Conservation (phyloP, 2,113 vertebrate species). For the Cacatua alba region DNA sequence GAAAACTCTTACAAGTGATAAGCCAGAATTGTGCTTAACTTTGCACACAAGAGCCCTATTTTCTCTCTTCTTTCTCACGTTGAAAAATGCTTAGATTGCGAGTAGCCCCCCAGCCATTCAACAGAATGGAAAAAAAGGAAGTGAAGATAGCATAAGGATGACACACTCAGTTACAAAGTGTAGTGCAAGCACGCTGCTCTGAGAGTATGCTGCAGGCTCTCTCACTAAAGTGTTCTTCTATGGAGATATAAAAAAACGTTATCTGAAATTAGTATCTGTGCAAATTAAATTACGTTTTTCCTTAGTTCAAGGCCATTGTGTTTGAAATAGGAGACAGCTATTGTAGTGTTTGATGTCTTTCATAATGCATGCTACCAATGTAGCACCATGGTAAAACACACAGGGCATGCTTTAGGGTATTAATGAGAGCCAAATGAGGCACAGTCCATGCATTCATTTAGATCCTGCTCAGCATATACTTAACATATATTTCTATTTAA, state of each 20-base stretch:
- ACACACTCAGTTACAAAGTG: neutral
- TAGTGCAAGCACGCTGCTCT: neutral
- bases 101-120: neutral
- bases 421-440: neutral
- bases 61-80: neutral
- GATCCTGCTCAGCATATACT: neutral
- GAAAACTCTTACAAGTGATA: neutral
- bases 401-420: neutral
- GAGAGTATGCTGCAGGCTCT: neutral
- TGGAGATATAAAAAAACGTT: neutral
- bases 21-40: neutral
- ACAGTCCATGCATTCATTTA: neutral
- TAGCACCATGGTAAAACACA: fast-evolving
- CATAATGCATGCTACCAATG: neutral
- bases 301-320: neutral
- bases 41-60: neutral
- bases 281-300: neutral
- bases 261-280: neutral
- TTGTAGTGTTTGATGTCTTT: neutral
- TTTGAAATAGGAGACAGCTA: neutral
- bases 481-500: neutral
- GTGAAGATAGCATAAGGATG: neutral
- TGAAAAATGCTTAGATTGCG: neutral
- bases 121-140: neutral
- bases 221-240: neutral